Conservation (phyloP, 2,797 vertebrate genomes). For the Apodemus agrarius region DNA sequence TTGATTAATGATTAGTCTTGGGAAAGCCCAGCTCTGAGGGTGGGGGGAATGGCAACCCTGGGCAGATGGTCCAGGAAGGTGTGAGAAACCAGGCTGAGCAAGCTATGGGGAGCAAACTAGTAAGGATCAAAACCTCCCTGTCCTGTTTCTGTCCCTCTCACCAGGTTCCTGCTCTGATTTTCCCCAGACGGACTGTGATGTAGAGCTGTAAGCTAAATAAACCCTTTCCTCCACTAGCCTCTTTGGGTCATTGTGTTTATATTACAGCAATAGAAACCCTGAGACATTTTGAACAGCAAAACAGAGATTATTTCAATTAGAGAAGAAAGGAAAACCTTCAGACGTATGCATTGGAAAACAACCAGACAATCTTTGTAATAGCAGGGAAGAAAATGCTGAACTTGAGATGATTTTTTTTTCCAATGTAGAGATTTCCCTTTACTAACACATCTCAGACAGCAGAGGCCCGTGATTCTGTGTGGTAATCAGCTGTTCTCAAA, state of each 20-base stretch:
- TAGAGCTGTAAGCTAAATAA: background rate
- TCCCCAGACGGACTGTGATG: background rate
- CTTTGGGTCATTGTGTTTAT: background rate
- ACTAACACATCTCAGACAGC: constrained; percentile 72
- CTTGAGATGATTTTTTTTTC: constrained; percentile 67
- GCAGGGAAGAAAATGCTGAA: constrained; percentile 26
- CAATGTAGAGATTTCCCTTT: constrained; percentile 60
- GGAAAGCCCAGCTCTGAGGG: no score
- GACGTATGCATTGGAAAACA: constrained; percentile 3
- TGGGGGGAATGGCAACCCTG: background rate
- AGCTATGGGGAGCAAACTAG: background rate
- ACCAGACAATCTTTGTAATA: background rate
- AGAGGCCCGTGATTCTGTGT: constrained; percentile 78
- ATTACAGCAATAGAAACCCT: background rate
- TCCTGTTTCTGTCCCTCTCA: background rate
- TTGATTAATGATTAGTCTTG: background rate
- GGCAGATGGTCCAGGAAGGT: background rate
- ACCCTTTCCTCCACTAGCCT: background rate
- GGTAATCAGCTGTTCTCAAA: constrained; percentile 83
- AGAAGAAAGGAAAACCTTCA: background rate
- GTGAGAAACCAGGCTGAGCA: background rate
- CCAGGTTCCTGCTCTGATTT: background rate
- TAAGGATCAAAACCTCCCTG: no score
- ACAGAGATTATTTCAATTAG: constrained; percentile 60
- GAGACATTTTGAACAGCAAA: constrained; percentile 56